phyloP scores from a whole-genome alignment of 1,140 invertebrate species.

The Hylyphantes graminicola region DNA sequence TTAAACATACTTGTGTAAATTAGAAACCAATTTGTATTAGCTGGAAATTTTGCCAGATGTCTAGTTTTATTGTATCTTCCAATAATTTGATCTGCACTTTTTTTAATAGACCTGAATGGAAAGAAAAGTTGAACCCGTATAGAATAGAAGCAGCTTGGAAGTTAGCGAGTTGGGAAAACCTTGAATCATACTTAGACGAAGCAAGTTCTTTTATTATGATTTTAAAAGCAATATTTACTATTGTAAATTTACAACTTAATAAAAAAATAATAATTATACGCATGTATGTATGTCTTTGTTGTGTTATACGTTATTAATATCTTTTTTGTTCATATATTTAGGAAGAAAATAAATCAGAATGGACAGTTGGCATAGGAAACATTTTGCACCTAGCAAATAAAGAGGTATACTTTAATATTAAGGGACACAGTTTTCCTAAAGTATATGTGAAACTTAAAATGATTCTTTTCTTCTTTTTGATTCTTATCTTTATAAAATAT shows the following conservation, averaged over 20 bases:
- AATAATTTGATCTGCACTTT: background rate
- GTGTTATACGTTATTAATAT: background rate
- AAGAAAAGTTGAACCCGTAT: conserved; percentile 68
- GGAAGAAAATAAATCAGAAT: conserved; percentile 36
- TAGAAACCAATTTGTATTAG: no score
- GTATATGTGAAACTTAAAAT: no score
- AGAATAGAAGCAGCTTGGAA: conserved; percentile 88
- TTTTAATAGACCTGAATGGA: conserved; percentile 65
- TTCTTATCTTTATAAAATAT: no score
- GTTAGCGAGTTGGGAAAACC: conserved; percentile 81
- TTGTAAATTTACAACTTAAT: background rate
- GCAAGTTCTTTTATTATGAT: conserved; percentile 15
- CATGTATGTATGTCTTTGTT: no score
- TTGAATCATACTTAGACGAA: conserved; percentile 74
- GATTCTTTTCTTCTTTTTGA: no score
- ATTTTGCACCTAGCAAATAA: conserved; percentile 45
- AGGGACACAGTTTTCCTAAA: no score
- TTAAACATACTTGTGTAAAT: no score
- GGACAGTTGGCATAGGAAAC: conserved; percentile 41
- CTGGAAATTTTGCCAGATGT: background rate
- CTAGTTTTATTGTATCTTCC: background rate
- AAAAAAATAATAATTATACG: background rate
- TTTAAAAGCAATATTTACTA: background rate
- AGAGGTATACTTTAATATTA: conserved; percentile 8
- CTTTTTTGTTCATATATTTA: conserved; percentile 1